Evolutionary conservation across 2,113 vertebrate genomes (phyloP).

Genomic region (Monopterus albus): DNA sequence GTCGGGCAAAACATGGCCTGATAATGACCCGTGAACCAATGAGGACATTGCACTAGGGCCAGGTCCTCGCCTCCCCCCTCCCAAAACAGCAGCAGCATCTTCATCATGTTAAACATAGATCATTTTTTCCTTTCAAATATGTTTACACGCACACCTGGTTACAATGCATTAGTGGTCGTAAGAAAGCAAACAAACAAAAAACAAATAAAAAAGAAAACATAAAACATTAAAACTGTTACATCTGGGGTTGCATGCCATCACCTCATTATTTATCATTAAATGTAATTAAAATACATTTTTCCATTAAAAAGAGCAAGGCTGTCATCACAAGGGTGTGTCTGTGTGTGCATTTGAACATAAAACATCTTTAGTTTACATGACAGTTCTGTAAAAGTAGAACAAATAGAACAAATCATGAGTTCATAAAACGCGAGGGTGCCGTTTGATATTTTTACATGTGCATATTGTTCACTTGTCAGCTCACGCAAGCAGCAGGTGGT

Average conservation of each 20-base stretch:
- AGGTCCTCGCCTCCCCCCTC: slow-evolving; percentile 56
- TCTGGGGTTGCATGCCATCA: slow-evolving; percentile 85
- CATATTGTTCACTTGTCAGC: slow-evolving; percentile 82
- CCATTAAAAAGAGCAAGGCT: slow-evolving; percentile 79
- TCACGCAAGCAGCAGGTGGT: slow-evolving; percentile 83
- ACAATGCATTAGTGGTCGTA: slow-evolving; percentile 82
- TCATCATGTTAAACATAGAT: slow-evolving; percentile 68
- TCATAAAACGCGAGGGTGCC: slow-evolving; percentile 73
- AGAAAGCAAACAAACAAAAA: slow-evolving; percentile 67
- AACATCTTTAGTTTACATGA: slow-evolving; percentile 71
- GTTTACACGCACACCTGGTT: slow-evolving; percentile 83
- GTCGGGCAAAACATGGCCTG: slow-evolving; percentile 53
- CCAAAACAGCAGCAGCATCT: slow-evolving; percentile 75
- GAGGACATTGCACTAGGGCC: slow-evolving; percentile 50
- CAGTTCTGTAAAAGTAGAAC: slow-evolving; percentile 73
- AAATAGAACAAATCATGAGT: slow-evolving; percentile 68
- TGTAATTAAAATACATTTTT: slow-evolving; percentile 86
- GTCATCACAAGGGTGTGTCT: slow-evolving; percentile 80
- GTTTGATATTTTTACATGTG: slow-evolving; percentile 82
- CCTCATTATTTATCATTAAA: slow-evolving; percentile 83
- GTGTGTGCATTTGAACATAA: slow-evolving; percentile 59
- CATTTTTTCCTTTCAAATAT: slow-evolving; percentile 68
- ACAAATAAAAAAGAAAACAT: slow-evolving; percentile 56
- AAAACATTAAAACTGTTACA: slow-evolving; percentile 83
- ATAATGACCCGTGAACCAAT: slow-evolving; percentile 56